Evolutionary conservation across 2,113 vertebrate species (phyloP).

Genomic region (Lasiurus borealis): DNA sequence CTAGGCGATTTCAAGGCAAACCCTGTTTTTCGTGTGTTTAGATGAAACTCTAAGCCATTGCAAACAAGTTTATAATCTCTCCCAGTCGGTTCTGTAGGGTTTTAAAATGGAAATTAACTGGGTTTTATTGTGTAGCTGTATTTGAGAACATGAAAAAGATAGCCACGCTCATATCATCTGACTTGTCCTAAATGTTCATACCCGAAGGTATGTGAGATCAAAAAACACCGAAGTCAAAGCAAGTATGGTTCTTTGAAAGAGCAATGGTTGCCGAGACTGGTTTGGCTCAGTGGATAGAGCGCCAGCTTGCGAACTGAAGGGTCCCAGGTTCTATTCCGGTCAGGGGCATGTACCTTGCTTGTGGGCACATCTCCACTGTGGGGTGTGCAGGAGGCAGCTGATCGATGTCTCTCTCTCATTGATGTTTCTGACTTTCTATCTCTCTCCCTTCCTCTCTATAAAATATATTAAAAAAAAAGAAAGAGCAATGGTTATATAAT

Average conservation of each 20-base stretch:
- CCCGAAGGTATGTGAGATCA: background rate
- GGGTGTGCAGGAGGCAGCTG: too few species aligned
- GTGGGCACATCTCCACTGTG: too few species aligned
- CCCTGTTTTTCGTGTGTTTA: constrained; percentile 17
- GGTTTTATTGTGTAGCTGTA: background rate
- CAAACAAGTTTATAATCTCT: background rate
- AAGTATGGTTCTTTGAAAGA: constrained; percentile 10
- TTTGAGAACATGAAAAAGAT: constrained; percentile 27
- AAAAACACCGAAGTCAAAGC: background rate
- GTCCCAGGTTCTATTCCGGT: too few species aligned
- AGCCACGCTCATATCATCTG: background rate
- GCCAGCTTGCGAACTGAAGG: too few species aligned
- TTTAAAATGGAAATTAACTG: background rate
- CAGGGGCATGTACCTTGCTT: too few species aligned
- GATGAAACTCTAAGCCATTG: background rate
- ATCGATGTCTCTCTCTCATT: too few species aligned
- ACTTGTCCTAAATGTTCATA: background rate
- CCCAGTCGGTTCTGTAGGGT: background rate
- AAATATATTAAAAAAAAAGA: too few species aligned
- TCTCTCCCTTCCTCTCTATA: too few species aligned
- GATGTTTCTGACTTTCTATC: too few species aligned
- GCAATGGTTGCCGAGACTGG: too few species aligned
- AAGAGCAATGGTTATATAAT: constrained; percentile 12
- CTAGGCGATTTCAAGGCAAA: constrained; percentile 30
- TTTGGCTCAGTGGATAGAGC: too few species aligned